A percentile compares a stretch with the other conserved stretches of the same genome.
Evolutionary conservation across 1,140 invertebrate species (phyloP).

Genomic region (Drosophila sulfurigaster): DNA sequence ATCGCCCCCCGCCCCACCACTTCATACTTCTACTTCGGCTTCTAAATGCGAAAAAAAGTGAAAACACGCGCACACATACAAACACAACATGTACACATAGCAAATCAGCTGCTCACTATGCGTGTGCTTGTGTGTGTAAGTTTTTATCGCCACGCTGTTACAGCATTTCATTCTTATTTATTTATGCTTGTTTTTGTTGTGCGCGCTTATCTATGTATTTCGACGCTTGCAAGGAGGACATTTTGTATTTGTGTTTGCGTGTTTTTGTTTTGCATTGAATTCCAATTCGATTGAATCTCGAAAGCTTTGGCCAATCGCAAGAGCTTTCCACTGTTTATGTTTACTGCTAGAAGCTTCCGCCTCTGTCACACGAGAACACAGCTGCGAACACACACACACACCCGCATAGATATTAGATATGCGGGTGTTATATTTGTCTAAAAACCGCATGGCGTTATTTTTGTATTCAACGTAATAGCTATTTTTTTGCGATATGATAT

Average conservation of each 20-base stretch:
- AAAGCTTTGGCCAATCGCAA: conserved; percentile 25
- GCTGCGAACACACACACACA: conserved; percentile 17
- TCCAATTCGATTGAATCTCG: not conserved
- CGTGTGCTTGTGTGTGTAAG: conserved; percentile 1
- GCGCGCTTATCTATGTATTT: not conserved
- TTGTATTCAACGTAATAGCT: conserved; percentile 24
- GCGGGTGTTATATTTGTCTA: not conserved
- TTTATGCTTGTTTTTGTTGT: conserved; percentile 5
- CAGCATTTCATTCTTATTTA: conserved; percentile 8
- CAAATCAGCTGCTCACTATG: conserved; percentile 5
- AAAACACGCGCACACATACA: conserved; percentile 1
- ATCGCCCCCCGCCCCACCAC: not conserved
- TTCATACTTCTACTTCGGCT: not conserved
- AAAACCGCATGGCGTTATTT: conserved; percentile 33
- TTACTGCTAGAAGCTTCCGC: conserved; percentile 38
- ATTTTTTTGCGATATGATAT: conserved; percentile 35
- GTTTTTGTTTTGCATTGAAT: conserved; percentile 18
- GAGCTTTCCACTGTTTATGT: conserved; percentile 43
- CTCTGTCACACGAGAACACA: conserved; percentile 2
- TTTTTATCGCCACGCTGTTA: conserved; percentile 26
- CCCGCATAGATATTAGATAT: not conserved
- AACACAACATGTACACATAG: not conserved
- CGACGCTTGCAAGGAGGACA: not conserved
- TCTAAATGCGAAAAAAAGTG: conserved; percentile 19
- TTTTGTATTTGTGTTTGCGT: conserved; percentile 5